A percentile compares a stretch with the other conserved stretches of the same genome.
phyloP scores from a whole-genome alignment of 2,888 invertebrate genomes.

The Drosophila nigricruria region DNA sequence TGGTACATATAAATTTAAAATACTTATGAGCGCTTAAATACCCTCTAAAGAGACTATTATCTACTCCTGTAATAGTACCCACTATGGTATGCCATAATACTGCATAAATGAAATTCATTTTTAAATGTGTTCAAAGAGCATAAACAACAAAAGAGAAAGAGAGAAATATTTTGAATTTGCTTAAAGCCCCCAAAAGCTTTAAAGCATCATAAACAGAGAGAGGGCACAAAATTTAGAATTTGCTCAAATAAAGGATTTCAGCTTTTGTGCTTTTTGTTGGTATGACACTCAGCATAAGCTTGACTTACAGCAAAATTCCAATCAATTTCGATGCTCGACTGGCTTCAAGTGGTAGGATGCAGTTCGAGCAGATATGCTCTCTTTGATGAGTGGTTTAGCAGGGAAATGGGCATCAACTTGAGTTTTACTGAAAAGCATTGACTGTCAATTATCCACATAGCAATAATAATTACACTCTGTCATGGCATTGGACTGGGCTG shows the following conservation, averaged over 20 bases:
- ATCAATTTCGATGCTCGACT: not conserved
- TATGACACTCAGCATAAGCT: not conserved
- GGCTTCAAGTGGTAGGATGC: not conserved
- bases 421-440: not conserved
- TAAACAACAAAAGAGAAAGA: not conserved
- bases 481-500: slow-evolving; percentile 83
- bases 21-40: not conserved
- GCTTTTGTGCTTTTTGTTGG: not conserved
- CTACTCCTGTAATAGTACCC: not conserved
- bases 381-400: not conserved
- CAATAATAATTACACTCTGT: slow-evolving; percentile 77
- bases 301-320: not conserved
- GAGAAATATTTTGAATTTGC: not conserved
- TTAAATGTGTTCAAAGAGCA: not conserved
- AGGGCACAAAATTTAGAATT: not conserved
- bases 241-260: not conserved
- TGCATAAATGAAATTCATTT: not conserved
- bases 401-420: not conserved
- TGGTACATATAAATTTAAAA: not conserved
- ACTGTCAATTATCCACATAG: slow-evolving; percentile 50
- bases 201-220: not conserved
- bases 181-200: not conserved
- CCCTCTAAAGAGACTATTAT: not conserved
- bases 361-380: not conserved
- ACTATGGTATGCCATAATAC: not conserved